Conservation (phyloP, 2,797 vertebrate species). For the Enteromius afrohamiltoni region DNA sequence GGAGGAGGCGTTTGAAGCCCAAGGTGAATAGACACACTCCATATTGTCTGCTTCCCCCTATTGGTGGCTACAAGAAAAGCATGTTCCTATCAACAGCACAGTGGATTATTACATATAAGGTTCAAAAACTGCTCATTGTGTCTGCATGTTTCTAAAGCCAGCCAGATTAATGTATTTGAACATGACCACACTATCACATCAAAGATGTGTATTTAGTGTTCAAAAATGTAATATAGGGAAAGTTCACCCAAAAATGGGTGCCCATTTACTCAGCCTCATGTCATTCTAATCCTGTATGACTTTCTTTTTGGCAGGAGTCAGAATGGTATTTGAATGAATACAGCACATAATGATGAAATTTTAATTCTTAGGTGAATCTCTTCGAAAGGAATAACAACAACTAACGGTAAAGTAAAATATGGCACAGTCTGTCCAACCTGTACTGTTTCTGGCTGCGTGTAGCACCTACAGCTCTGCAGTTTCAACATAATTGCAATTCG, state of each 20-base stretch:
- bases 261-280: not conserved
- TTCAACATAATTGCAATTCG: not conserved
- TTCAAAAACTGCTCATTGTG: not conserved
- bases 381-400: not conserved
- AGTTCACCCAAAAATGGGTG: not conserved
- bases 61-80: constrained; percentile 41
- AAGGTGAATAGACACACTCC: not conserved
- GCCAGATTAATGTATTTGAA: not conserved
- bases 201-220: constrained; percentile 17
- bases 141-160: not conserved
- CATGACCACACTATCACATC: constrained; percentile 13
- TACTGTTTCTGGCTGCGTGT: not conserved
- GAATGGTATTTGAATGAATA: not conserved
- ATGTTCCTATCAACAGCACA: not conserved
- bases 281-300: not conserved
- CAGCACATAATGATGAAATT: too few relatives aligned
- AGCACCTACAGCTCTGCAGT: not conserved
- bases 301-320: not conserved
- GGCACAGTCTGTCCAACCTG: not conserved
- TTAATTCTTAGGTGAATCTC: fast-evolving
- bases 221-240: constrained; percentile 1
- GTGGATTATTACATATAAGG: not conserved
- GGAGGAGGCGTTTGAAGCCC: not conserved
- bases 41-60: constrained; percentile 53
- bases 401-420: not conserved